Percentiles rank a stretch among this genome's conserved stretches.
Conservation (phyloP, 1,140 invertebrate genomes). For the Tenebrio molitor region DNA sequence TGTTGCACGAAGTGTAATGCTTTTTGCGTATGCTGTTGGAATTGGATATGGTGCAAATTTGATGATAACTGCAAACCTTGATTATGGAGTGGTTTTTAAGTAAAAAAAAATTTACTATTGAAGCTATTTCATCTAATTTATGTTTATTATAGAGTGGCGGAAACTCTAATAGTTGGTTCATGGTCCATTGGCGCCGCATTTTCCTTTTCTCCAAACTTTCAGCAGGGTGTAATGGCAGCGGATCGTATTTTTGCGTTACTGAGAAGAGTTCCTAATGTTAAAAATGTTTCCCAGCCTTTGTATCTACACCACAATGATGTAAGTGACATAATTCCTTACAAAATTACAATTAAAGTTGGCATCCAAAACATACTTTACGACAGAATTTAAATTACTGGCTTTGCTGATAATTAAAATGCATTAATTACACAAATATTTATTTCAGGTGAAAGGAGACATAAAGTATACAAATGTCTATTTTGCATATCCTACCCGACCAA, state of each 20-base stretch:
- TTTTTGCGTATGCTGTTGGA: constrained; percentile 56
- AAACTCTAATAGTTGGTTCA: constrained; percentile 87
- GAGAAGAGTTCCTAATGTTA: constrained; percentile 71
- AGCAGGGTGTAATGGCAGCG: constrained; percentile 87
- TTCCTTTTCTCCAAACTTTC: constrained; percentile 90
- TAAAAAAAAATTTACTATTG: constrained; percentile 32
- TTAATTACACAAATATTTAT: background rate
- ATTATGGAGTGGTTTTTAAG: constrained; percentile 58
- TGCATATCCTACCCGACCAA: constrained; percentile 82
- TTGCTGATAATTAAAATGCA: constrained; percentile 66
- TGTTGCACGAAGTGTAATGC: constrained; percentile 59
- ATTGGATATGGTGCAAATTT: constrained; percentile 58
- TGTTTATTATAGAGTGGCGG: constrained; percentile 76
- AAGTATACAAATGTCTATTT: constrained; percentile 81
- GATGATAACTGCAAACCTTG: constrained; percentile 50
- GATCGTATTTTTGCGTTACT: constrained; percentile 78
- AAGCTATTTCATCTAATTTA: background rate
- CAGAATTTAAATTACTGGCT: too few species aligned
- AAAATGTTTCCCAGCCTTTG: constrained; percentile 49
- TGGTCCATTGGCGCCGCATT: constrained; percentile 90
- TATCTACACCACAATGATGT: too few species aligned
- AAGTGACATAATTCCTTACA: too few species aligned
- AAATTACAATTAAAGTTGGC: too few species aligned
- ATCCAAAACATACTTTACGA: too few species aligned
- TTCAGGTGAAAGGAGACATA: constrained; percentile 73